Evolutionary conservation across 2,888 invertebrate species (phyloP), one percentile per base, ranked within the genome.

Genomic region (Cyrtodaria siliqua): DNA sequence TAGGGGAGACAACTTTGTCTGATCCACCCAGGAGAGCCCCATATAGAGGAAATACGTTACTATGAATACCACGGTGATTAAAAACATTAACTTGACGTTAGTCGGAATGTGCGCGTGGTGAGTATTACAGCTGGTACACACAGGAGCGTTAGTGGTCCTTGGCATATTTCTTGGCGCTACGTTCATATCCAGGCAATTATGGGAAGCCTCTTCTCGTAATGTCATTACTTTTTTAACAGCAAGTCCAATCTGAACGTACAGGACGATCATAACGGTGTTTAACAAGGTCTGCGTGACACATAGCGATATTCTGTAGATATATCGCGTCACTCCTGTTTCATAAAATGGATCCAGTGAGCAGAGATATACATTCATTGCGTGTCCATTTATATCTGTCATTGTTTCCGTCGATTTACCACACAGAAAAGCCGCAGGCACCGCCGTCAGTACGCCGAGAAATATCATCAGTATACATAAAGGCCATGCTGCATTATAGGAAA

Each of bases 11-110:
- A 79, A 24, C 29, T 50, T 60, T 3, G 71, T 79, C 47, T 75
- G 75, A 47, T 79, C 79, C 4, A 76, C 40, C 52, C 68, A 79
- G 2, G 75, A 70, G 18, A 79, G 59, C 16, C 50, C 56, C 9
- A 76, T 29, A 23, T 79, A 79, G 18, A 60, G 47, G 8, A 60
- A 38, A 53, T 79, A 69, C 23, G 79, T 79, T 56, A 69, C 61
- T 14, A 79, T 76, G 66, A 68, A 79, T 26, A 79, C 72, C 1
- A 79, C 24, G 4, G 79, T 79, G n/a, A 79, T 75, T 9, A 76
- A 16, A 69, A 75, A 75, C 33, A 79, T 38, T n/a, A 79, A 56
- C 52, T 72, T 75, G 8, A 79, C 47, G 24, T 76, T 79, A 2
- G 50, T 44, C 14, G 79, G 79, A 38, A 79, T 47, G 16, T 44